Evolutionary conservation across 1,140 invertebrate genomes (phyloP).

Genomic region (Thaumetopoea pityocampa): DNA sequence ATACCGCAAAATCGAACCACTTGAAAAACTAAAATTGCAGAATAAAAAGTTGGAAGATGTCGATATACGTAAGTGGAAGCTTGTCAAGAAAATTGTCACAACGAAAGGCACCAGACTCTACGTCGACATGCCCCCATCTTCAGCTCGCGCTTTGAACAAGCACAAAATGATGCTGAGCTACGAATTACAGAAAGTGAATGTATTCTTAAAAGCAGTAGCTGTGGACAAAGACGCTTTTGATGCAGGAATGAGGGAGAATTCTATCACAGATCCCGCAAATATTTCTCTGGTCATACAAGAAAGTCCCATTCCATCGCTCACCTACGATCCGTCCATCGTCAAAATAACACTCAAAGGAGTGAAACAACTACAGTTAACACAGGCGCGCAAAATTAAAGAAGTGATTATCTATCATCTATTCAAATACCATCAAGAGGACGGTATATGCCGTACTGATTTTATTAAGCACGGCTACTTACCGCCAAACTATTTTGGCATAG

Average conservation of each 20-base stretch:
- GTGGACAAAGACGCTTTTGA: conserved; percentile 62
- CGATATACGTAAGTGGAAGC: conserved; percentile 62
- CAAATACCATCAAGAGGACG: conserved; percentile 41
- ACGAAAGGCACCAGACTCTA: conserved; percentile 53
- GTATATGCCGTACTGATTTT: conserved; percentile 44
- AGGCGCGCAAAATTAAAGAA: conserved; percentile 52
- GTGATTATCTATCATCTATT: conserved; percentile 45
- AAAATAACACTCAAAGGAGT: conserved; percentile 44
- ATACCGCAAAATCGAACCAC: conserved; percentile 41
- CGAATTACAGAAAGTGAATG: conserved; percentile 61
- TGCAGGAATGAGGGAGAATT: conserved; percentile 39
- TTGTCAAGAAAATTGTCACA: conserved; percentile 53
- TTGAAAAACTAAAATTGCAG: conserved; percentile 54
- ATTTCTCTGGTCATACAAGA: conserved; percentile 20
- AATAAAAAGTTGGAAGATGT: conserved; percentile 43
- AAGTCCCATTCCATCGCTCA: conserved; percentile 40
- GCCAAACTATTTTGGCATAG: conserved; percentile 45
- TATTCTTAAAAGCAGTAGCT: conserved; percentile 52
- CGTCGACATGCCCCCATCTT: conserved; percentile 59
- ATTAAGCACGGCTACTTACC: conserved; percentile 46
- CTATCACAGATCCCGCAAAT: conserved; percentile 15
- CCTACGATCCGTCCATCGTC: conserved; percentile 28
- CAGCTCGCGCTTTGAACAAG: conserved; percentile 43
- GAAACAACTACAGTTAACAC: conserved; percentile 30
- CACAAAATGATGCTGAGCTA: conserved; percentile 57